These are phyloP conservation scores for Heliconius eleuchia DNA, from an alignment of 1,140 invertebrate species.

Conservation along the genomic window DNA sequence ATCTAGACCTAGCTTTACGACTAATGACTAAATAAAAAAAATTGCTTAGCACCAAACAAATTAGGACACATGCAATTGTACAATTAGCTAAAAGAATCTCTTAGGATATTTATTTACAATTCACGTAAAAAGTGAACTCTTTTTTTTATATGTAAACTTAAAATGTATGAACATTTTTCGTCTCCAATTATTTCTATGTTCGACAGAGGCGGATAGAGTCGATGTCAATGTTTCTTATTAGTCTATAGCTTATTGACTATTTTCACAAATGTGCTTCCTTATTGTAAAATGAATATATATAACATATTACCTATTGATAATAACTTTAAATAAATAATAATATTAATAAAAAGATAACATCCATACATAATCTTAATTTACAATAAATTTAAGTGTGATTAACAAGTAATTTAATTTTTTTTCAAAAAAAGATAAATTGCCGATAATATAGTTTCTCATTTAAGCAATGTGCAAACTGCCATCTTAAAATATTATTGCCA, in stretches of 20 bases:
- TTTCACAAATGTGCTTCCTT: conserved; percentile 25
- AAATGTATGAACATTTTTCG: conserved; percentile 19
- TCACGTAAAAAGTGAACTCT: conserved; percentile 30
- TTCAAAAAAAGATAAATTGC: background rate
- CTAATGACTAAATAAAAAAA: conserved; percentile 52
- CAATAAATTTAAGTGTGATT: background rate
- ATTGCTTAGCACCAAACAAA: conserved; percentile 72
- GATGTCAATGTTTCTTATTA: conserved; percentile 41
- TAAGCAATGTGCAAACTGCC: background rate
- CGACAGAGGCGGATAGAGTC: conserved; percentile 42
- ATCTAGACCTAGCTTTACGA: conserved; percentile 44
- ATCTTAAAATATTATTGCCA: conserved; percentile 11
- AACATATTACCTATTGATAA: background rate
- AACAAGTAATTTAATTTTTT: background rate
- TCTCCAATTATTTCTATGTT: conserved; percentile 21
- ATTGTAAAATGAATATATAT: background rate
- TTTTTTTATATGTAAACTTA: conserved; percentile 19
- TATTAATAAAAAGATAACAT: conserved; percentile 10
- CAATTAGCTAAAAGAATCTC: conserved; percentile 28
- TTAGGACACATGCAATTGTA: conserved; percentile 50
- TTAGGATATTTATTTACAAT: conserved; percentile 25
- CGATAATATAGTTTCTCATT: background rate
- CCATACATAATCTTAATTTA: background rate
- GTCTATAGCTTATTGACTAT: conserved; percentile 29
- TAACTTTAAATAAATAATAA: background rate